Conservation (phyloP, 2,888 invertebrate genomes). For the Lasioglossum calceatum region DNA sequence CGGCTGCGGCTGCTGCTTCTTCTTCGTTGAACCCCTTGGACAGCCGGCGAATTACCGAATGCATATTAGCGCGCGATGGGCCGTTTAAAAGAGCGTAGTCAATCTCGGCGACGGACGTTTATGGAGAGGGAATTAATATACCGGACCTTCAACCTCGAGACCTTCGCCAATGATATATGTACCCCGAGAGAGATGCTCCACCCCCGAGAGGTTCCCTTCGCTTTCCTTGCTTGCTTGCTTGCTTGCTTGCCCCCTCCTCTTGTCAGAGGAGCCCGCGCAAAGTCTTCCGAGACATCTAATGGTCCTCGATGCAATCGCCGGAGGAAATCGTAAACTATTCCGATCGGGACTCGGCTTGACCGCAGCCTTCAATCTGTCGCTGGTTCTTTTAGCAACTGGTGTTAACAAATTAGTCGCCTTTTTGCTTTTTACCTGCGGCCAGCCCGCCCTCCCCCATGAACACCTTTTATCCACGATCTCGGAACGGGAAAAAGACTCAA, state of each 20-base stretch:
- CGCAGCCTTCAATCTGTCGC: conserved; percentile 27
- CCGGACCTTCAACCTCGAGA: conserved; percentile 80
- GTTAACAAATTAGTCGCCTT: conserved; percentile 4
- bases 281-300: conserved; percentile 48
- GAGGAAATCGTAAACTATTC: conserved; percentile 50
- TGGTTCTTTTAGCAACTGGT: conserved; percentile 12
- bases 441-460: background rate
- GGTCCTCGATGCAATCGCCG: conserved; percentile 54
- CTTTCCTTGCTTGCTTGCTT: conserved; percentile 8
- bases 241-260: conserved; percentile 9
- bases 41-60: conserved; percentile 81
- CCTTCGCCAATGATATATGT: conserved; percentile 82
- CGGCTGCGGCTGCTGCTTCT: background rate
- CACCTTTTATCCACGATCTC: background rate
- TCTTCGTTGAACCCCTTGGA: conserved; percentile 33
- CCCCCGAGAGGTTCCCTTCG: conserved; percentile 60
- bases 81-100: conserved; percentile 84
- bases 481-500: background rate
- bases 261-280: conserved; percentile 22
- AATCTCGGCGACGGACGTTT: conserved; percentile 83
- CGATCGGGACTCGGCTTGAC: conserved; percentile 43
- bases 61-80: conserved; percentile 83
- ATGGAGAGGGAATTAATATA: conserved; percentile 84
- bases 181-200: conserved; percentile 76
- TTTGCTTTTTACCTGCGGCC: conserved; percentile 1